Base-by-base conservation (phyloP, 2,113 vertebrate species). In the Opisthocomus hoazin region DNA sequence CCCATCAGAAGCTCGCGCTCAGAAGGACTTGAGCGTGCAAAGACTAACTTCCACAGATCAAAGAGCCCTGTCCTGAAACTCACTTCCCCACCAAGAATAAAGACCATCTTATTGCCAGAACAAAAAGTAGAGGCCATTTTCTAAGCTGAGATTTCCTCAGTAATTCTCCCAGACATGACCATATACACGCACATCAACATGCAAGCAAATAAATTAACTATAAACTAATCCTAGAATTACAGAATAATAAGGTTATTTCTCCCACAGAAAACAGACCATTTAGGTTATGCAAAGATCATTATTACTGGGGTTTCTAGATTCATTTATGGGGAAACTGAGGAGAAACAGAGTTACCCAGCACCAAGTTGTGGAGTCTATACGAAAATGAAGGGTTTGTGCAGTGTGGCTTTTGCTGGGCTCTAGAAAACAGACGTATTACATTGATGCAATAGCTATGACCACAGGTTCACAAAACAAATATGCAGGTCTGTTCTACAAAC, bases 351-450 rank as follows among this genome's bases (percentile, higher is more conserved):
- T 61, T 43, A 69, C 3, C 8, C 34, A 79, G 15, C n/a, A 68
- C 29, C 26, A 32, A 50, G 17, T 1, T n/a, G 29, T 20, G 5
- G 23, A 83, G 45, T 34, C 22, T 9, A n/a, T 4, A n/a, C 18
- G n/a, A 46, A 86, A 84, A 75, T 9, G 0, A 30, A 24, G 10
- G 3, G 1, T 89, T 73, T 60, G 9, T 24, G 51, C 6, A 36
- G 13, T 5, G 3, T 6, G 15, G 51, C 10, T 79, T 90, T 68
- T 94, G 14, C 18, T 24, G 36, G 41, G 19, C 32, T n/a, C 41
- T 65, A 41, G n/a, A 36, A 81, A 73, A 36, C 15, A 76, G 29
- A 50, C 0, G 0, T 15, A 23, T 26, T 37, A 3, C 34, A 18
- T 16, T 5, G 3, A 61, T 46, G 29, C 3, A 1, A 54, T 15